A percentile compares a stretch with the other conserved stretches of the same genome.
Conservation (phyloP, 2,113 vertebrate species). For the Lepus timidus region DNA sequence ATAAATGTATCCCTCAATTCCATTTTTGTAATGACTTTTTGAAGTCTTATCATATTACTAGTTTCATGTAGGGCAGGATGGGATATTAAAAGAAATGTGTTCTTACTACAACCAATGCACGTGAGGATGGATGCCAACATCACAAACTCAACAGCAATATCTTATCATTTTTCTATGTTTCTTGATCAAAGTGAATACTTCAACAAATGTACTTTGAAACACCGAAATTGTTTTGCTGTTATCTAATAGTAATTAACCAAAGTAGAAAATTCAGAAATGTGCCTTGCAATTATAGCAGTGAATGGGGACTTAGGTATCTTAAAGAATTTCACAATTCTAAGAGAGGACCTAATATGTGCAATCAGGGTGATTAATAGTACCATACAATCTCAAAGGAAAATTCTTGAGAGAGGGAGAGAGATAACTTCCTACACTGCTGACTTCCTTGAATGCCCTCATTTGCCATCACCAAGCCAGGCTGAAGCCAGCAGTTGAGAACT, state of each 20-base stretch:
- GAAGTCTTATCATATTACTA: not conserved
- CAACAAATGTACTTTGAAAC: not conserved
- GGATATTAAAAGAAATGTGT: not conserved
- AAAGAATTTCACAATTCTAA: not conserved
- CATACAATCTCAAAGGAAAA: not conserved
- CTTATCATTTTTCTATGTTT: not conserved
- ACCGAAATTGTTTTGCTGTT: not conserved
- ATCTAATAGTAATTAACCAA: not conserved
- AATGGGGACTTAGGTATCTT: not conserved
- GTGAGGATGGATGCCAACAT: not conserved
- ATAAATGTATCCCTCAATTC: too few species aligned
- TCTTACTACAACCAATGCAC: not conserved
- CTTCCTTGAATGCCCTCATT: too few species aligned
- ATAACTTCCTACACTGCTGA: too few species aligned
- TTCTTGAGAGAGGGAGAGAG: not conserved
- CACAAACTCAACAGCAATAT: not conserved
- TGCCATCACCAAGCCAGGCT: too few species aligned
- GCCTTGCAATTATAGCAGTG: not conserved
- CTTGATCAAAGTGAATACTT: constrained; percentile 12
- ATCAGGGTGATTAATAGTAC: not conserved
- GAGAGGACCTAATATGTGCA: not conserved
- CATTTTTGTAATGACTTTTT: too few species aligned
- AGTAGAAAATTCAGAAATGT: not conserved
- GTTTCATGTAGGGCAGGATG: not conserved
- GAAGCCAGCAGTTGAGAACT: too few species aligned